Conservation (phyloP, 2,797 vertebrate genomes). For the Neosilurus hyrtlii region DNA sequence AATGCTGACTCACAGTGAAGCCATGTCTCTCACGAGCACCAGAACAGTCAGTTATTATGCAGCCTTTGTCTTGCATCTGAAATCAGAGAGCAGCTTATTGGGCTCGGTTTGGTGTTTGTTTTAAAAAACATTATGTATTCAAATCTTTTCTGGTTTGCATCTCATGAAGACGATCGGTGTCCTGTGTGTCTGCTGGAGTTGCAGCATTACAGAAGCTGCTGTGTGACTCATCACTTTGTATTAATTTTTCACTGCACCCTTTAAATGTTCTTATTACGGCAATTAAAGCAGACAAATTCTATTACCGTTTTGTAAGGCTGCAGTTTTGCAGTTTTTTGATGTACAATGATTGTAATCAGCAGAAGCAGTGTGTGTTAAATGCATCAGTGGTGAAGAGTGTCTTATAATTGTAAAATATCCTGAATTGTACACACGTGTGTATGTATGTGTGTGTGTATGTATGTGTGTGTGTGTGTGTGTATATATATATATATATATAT, state of each 20-base stretch:
- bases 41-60: background rate
- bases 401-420: background rate
- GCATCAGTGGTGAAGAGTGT: background rate
- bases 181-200: background rate
- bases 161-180: background rate
- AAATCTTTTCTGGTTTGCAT: background rate
- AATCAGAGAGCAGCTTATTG: background rate
- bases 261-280: background rate
- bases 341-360: background rate
- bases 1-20: slow-evolving; percentile 22
- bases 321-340: background rate
- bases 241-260: background rate
- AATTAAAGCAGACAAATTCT: background rate
- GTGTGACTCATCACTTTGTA: slow-evolving; percentile 11
- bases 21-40: slow-evolving; percentile 2
- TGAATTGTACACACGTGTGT: no score
- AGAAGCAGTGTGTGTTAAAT: background rate
- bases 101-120: background rate
- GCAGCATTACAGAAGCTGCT: background rate
- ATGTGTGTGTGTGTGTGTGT: no score
- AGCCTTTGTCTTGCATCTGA: background rate
- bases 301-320: background rate
- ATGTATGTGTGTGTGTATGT: no score
- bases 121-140: background rate
- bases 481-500: no score